Conservation (phyloP, 2,888 invertebrate genomes). For the Drosophila quinaria region DNA sequence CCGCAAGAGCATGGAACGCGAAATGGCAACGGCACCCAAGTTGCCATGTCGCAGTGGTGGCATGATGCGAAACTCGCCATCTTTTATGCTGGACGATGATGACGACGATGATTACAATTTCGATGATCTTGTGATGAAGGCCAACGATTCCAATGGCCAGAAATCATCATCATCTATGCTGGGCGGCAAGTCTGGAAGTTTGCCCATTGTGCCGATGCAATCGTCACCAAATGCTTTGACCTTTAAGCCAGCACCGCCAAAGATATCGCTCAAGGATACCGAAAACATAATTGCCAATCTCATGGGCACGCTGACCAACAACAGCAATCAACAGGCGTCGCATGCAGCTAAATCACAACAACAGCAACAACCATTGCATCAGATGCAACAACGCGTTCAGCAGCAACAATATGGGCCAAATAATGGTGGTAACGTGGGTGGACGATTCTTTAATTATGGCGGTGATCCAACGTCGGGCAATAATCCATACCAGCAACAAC, state of each 20-base stretch:
- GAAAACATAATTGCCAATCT: constrained; percentile 89
- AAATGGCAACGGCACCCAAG: constrained; percentile 17
- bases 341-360: constrained; percentile 34
- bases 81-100: constrained; percentile 87
- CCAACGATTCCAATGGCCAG: constrained; percentile 67
- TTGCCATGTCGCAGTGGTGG: constrained; percentile 29
- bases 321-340: constrained; percentile 39
- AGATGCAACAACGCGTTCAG: constrained; percentile 20
- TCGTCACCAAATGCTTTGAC: constrained; percentile 74
- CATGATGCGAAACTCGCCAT: constrained; percentile 80
- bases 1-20: constrained; percentile 48
- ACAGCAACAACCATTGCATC: constrained; percentile 14
- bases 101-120: constrained; percentile 94
- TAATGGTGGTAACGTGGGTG: constrained; percentile 11
- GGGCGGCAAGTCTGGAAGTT: background rate
- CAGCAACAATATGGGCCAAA: constrained; percentile 9
- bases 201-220: constrained; percentile 43
- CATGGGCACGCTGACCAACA: constrained; percentile 87
- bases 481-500: constrained; percentile 14
- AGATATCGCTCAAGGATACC: constrained; percentile 86
- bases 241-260: constrained; percentile 79
- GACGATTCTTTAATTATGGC: constrained; percentile 33
- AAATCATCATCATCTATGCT: background rate
- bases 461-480: constrained; percentile 26
- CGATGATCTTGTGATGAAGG: constrained; percentile 88